Evolutionary conservation across 23 tunicate genomes (phyloP).

Genomic region (Ciona savignyi): DNA sequence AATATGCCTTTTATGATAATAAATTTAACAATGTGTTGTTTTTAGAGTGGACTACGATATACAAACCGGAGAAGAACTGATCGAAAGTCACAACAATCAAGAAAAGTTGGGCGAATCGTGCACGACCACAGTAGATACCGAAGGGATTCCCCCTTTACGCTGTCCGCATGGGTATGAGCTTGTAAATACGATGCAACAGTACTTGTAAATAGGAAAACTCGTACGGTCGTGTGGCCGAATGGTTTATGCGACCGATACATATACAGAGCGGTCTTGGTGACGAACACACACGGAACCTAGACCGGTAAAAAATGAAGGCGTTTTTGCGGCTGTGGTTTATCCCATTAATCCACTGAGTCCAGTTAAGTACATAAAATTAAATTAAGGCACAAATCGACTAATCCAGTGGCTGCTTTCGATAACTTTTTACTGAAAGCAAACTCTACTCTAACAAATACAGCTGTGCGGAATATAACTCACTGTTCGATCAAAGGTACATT

Average conservation of each 20-base stretch:
- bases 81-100: conserved; percentile 10
- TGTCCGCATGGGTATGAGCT: conserved; percentile 53
- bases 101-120: conserved; percentile 21
- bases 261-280: too few species aligned
- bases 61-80: conserved; percentile 8
- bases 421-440: too few species aligned
- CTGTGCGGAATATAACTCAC: too few species aligned
- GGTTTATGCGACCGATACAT: neutral
- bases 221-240: too few species aligned
- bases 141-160: conserved; percentile 17
- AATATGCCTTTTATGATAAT: neutral
- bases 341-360: too few species aligned
- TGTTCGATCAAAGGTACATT: conserved; percentile 22
- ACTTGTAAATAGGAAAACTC: too few species aligned
- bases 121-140: conserved; percentile 27
- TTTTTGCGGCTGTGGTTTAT: too few species aligned
- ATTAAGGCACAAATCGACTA: neutral
- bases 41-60: conserved; percentile 8
- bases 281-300: too few species aligned
- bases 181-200: too few species aligned
- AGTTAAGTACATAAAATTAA: too few species aligned
- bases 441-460: too few species aligned
- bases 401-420: neutral
- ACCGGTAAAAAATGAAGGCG: too few species aligned
- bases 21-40: neutral